Evolutionary conservation across 2,888 invertebrate species (phyloP).

Genomic region (Callosobruchus maculatus): DNA sequence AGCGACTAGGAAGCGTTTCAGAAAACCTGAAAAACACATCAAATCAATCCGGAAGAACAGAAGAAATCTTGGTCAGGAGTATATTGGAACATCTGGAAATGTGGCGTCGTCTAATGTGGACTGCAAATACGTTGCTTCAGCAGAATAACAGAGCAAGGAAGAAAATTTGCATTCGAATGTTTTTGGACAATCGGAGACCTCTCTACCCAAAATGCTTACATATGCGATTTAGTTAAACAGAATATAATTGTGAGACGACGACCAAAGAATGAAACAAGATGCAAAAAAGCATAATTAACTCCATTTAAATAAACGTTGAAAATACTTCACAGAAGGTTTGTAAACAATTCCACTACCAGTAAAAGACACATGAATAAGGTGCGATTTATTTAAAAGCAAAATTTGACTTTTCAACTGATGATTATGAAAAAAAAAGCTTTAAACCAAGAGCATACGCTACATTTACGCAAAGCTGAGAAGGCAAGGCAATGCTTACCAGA

Average conservation of each 20-base stretch:
- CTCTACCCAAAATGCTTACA: no score
- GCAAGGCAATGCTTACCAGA: no score
- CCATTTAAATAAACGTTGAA: no score
- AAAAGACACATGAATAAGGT: no score
- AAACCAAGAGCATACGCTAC: no score
- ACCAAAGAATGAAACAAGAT: background rate
- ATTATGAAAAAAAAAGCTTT: no score
- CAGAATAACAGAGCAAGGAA: background rate
- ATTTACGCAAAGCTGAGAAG: no score
- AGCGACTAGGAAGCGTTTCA: background rate
- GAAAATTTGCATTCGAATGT: background rate
- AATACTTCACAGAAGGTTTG: no score
- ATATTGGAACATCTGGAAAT: background rate
- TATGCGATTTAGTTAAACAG: background rate
- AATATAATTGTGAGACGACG: background rate
- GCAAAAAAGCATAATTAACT: no score
- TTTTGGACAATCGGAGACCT: background rate
- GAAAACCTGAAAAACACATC: background rate
- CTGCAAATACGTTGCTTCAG: background rate
- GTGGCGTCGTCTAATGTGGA: background rate
- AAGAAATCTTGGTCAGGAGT: background rate
- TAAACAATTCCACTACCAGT: no score
- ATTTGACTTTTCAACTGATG: no score
- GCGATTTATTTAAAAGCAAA: no score
- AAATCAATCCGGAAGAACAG: background rate